Conservation (phyloP, 2,113 vertebrate genomes). For the Butorides virescens region DNA sequence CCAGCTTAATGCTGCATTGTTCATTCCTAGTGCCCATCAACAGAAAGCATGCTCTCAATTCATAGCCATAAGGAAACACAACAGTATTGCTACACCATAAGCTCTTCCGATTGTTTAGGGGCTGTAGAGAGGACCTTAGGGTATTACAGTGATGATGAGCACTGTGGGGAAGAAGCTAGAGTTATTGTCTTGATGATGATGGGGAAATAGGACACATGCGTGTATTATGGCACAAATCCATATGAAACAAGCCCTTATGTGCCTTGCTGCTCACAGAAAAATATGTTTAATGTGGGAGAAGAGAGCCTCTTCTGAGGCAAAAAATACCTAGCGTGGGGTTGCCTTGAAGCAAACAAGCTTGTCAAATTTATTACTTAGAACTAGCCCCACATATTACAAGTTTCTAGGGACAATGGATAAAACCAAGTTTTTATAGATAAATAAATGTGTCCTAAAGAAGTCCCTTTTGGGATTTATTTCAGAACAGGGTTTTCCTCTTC, state of each 20-base stretch:
- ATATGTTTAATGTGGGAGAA: background rate
- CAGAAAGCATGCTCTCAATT: constrained; percentile 42
- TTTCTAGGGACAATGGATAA: background rate
- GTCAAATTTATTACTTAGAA: background rate
- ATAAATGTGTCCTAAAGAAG: background rate
- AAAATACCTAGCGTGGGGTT: background rate
- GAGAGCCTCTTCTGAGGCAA: background rate
- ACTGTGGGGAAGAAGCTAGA: constrained; percentile 30
- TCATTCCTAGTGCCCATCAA: constrained; percentile 50
- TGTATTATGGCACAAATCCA: background rate
- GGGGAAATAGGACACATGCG: background rate
- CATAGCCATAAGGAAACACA: constrained; percentile 37
- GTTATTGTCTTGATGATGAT: constrained; percentile 37
- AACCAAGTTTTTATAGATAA: background rate
- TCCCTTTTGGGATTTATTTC: background rate
- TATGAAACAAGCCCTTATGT: background rate
- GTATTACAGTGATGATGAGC: constrained; percentile 31
- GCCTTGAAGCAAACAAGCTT: background rate
- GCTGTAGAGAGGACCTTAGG: constrained; percentile 37
- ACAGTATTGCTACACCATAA: background rate
- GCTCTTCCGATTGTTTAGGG: constrained; percentile 12
- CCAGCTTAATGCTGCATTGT: constrained; percentile 49
- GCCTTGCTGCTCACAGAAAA: background rate
- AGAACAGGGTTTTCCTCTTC: background rate
- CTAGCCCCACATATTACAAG: background rate